Base-by-base conservation (phyloP, 1,140 invertebrate genomes). In the Calosoma granatense region DNA sequence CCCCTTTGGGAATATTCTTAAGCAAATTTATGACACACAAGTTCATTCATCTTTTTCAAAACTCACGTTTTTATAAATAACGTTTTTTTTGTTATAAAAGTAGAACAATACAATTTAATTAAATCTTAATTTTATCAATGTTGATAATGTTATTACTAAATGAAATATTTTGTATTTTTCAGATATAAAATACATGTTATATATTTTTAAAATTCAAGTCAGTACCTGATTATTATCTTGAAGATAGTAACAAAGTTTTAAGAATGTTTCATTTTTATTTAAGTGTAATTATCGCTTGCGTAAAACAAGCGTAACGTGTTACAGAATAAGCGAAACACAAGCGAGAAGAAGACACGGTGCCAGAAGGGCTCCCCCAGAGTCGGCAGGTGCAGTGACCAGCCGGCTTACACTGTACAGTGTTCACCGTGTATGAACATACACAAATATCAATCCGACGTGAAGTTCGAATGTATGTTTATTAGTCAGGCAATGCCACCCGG, bases 21-120 rank as follows among this genome's bases (percentile, higher is more conserved):
- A 59, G 64, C 64, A 65, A 65, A 65, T 65, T 65, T 65, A 65
- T 65, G 62, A 65, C 64, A 64, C 55, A 51, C 26, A 52, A 56
- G 41, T 22, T 41, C 62, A 65, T 65, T 59, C 59, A 65, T 65
- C 64, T 64, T 65, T 58, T 61, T 63, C 59, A 14, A 30, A 30
- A 30, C 4, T 30, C 14, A 6, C 26, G 26, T 4, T 14, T 30
- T 30, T 30, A 14, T 14, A 30, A 4, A 30, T 30, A 6, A 30
- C 26, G n/a, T n/a, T n/a, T n/a, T n/a, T n/a, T n/a, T n/a, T n/a
- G n/a, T n/a, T n/a, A n/a, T n/a, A n/a, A n/a, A n/a, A n/a, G n/a
- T n/a, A n/a, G n/a, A n/a, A n/a, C n/a, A n/a, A n/a, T n/a, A n/a
- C n/a, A n/a, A n/a, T n/a, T n/a, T n/a, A n/a, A n/a, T n/a, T n/a